Conservation (phyloP, 2,888 invertebrate species). For the Ennomos fuscantarius region DNA sequence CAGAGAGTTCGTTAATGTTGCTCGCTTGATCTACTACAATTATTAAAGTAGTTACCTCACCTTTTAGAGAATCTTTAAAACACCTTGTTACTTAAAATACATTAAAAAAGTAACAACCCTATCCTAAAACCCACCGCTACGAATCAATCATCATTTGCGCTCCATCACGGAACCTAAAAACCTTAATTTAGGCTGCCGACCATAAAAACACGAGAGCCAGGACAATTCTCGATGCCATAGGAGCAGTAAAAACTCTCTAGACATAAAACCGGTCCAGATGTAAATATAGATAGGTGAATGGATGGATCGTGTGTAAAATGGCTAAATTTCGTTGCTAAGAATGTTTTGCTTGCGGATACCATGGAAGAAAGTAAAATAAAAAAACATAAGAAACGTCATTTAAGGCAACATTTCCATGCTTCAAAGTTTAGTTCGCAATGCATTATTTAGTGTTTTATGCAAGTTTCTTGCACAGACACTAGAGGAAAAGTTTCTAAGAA, state of each 20-base stretch:
- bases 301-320: constrained; percentile 47
- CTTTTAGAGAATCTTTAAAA: too few species aligned
- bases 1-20: too few species aligned
- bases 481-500: too few species aligned
- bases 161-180: constrained; percentile 25
- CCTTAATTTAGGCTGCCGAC: constrained; percentile 22
- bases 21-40: too few species aligned
- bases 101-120: too few species aligned
- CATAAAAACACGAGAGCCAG: constrained; percentile 20
- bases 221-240: constrained; percentile 40
- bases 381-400: too few species aligned
- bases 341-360: constrained; percentile 27
- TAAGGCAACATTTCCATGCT: too few species aligned
- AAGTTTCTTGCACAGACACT: too few species aligned
- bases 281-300: constrained; percentile 40
- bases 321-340: constrained; percentile 44
- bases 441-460: too few species aligned
- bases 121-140: constrained; percentile 1
- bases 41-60: too few species aligned
- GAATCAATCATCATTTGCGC: constrained; percentile 36
- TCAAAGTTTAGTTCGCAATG: too few species aligned
- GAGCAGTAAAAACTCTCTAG: constrained; percentile 49
- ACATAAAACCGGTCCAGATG: constrained; percentile 48
- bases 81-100: too few species aligned
- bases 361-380: background rate